phyloP scores from a whole-genome alignment of 2,797 vertebrate species.

The Gorsachius magnificus region DNA sequence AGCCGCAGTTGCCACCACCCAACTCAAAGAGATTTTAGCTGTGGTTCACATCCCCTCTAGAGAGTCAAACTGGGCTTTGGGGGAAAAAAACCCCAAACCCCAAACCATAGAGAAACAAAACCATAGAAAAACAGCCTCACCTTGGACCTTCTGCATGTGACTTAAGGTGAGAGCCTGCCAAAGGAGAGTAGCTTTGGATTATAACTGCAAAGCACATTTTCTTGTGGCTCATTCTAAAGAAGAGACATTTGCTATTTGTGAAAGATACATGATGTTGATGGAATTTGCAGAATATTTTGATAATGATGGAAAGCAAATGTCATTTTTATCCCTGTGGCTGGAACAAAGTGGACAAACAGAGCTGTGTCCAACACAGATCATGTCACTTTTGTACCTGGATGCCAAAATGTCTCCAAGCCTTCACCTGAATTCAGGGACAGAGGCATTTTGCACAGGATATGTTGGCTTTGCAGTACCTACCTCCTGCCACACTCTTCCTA shows the following conservation, averaged over 20 bases:
- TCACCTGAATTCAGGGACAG: background rate
- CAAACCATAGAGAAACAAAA: background rate
- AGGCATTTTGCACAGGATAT: background rate
- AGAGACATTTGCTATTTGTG: background rate
- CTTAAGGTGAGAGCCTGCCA: background rate
- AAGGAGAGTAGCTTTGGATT: background rate
- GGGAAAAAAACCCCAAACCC: background rate
- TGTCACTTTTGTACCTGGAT: background rate
- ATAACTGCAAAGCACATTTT: background rate
- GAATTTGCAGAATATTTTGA: background rate
- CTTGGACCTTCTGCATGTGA: background rate
- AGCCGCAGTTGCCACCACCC: background rate
- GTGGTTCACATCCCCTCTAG: background rate
- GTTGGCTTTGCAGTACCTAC: background rate
- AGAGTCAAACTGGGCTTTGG: background rate
- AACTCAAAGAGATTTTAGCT: conserved; percentile 1
- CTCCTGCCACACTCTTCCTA: background rate
- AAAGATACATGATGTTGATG: background rate
- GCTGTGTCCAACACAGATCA: background rate
- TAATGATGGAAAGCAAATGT: background rate
- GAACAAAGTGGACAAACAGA: background rate
- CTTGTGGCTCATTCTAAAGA: background rate
- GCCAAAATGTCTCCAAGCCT: background rate
- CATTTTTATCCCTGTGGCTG: background rate
- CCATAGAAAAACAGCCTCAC: background rate